These are phyloP conservation scores for Drosophila equinoxialis DNA, from an alignment of 1,140 invertebrate genomes.

Conservation along the genomic window DNA sequence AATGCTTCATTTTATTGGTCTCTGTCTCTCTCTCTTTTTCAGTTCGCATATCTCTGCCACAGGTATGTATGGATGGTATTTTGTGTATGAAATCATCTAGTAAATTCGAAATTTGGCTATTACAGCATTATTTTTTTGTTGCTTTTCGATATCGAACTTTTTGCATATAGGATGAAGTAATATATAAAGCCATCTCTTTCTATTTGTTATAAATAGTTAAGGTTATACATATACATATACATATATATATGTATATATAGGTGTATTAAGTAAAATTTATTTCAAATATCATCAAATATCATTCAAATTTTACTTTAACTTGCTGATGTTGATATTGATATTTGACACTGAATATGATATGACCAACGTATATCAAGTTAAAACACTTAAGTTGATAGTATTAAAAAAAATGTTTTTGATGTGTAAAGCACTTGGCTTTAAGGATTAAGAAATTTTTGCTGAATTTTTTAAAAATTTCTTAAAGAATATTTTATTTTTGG, in stretches of 20 bases:
- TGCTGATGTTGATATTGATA: not conserved
- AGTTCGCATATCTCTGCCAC: conserved; percentile 38
- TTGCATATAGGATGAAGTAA: conserved; percentile 51
- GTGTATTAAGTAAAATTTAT: not conserved
- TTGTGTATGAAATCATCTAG: conserved; percentile 65
- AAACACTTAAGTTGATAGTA: too few relatives aligned
- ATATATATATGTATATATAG: conserved; percentile 9
- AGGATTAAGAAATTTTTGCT: not conserved
- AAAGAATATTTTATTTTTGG: too few relatives aligned
- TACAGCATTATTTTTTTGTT: conserved; percentile 35
- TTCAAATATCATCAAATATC: not conserved
- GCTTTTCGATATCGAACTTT: conserved; percentile 28
- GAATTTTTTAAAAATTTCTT: not conserved
- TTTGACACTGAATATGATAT: too few relatives aligned
- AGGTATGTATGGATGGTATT: conserved; percentile 27
- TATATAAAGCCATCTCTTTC: conserved; percentile 48
- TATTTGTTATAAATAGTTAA: conserved; percentile 14
- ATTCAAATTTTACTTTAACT: not conserved
- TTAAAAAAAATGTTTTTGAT: too few relatives aligned
- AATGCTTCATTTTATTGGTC: conserved; percentile 29
- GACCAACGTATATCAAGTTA: too few relatives aligned
- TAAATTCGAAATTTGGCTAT: conserved; percentile 64
- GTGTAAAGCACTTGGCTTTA: not conserved
- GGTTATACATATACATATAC: not conserved
- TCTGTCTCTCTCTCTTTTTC: conserved; percentile 1